These are phyloP conservation scores for Mus musculus DNA, from an alignment of 2,113 vertebrate genomes.

Conservation along the genomic window DNA sequence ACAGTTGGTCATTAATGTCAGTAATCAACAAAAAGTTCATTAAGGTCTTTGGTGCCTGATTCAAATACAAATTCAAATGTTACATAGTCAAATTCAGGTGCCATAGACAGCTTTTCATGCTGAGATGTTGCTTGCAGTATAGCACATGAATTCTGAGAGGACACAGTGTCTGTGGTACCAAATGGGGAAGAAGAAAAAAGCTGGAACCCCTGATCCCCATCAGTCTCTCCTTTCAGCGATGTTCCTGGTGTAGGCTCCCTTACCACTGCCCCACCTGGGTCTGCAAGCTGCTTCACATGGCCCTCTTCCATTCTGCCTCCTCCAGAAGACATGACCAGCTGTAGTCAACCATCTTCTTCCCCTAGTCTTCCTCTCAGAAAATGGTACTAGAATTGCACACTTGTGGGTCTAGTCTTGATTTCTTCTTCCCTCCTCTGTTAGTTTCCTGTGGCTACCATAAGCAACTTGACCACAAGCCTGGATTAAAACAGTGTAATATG, in stretches of 20 bases:
- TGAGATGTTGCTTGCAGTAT: background rate
- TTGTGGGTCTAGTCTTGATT: background rate
- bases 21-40: background rate
- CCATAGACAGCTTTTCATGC: background rate
- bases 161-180: background rate
- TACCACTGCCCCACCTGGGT: background rate
- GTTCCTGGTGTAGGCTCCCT: background rate
- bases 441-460: background rate
- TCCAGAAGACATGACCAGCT: background rate
- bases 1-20: background rate
- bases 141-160: background rate
- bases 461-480: background rate
- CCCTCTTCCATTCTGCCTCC: background rate
- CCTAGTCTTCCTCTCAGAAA: background rate
- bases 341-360: background rate
- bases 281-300: background rate
- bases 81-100: conserved; percentile 38
- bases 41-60: background rate
- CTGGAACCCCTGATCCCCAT: background rate
- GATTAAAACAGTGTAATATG: background rate
- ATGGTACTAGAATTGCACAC: background rate
- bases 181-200: background rate
- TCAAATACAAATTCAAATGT: conserved; percentile 38
- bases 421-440: background rate
- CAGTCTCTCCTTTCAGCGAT: background rate